phyloP scores from a whole-genome alignment of 2,797 vertebrate genomes.

The Enteromius trimaculatus region DNA sequence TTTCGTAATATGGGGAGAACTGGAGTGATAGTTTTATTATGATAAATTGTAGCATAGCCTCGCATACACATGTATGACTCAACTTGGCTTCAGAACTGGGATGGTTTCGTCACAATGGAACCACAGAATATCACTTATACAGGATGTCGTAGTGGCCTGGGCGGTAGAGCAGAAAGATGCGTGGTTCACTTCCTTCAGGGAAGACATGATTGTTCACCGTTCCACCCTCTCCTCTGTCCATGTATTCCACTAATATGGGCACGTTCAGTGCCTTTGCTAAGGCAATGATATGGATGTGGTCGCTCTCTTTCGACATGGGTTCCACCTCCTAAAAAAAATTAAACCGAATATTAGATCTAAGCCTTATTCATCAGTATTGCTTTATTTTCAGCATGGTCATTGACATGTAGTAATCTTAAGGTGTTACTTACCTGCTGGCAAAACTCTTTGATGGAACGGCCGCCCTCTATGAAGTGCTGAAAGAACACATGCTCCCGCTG shows the following conservation, averaged over 20 bases:
- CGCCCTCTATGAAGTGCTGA: constrained; percentile 95
- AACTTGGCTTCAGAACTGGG: constrained; percentile 65
- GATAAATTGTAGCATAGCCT: constrained; percentile 67
- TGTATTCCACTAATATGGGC: constrained; percentile 94
- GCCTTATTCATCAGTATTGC: not conserved
- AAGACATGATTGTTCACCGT: constrained; percentile 93
- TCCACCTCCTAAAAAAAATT: constrained; percentile 84
- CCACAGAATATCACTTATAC: constrained; percentile 84
- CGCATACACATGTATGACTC: constrained; percentile 71
- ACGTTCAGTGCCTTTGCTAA: constrained; percentile 91
- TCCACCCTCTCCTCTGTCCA: constrained; percentile 93
- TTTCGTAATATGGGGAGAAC: constrained; percentile 64
- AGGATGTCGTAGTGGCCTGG: constrained; percentile 97
- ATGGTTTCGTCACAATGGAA: constrained; percentile 57
- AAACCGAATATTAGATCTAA: not conserved
- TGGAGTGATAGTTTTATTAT: constrained; percentile 58
- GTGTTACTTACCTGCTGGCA: constrained; percentile 86
- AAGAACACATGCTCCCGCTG: constrained; percentile 87
- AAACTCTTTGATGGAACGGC: constrained; percentile 94
- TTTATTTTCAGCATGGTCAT: not conserved
- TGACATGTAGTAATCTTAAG: not conserved
- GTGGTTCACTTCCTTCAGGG: constrained; percentile 90
- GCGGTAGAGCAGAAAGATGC: constrained; percentile 94
- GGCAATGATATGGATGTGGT: constrained; percentile 98
- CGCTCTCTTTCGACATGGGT: constrained; percentile 96